A percentile compares a stretch with the other conserved stretches of the same genome.
Evolutionary conservation across 2,797 vertebrate genomes (phyloP).

Genomic region (Emydoidea blandingii): DNA sequence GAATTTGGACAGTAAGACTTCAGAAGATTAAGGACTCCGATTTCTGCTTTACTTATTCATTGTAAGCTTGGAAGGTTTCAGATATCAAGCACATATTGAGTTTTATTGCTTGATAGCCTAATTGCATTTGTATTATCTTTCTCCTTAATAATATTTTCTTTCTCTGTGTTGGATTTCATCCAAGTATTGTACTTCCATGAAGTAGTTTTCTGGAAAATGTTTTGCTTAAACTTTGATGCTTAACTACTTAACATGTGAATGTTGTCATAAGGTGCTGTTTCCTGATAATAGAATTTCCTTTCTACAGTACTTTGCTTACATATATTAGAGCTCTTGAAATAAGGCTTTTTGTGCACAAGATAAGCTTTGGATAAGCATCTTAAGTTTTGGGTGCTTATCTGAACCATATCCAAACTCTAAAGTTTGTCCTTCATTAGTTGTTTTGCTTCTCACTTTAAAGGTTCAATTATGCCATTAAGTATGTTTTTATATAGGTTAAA

Average conservation of each 20-base stretch:
- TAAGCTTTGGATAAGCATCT: slow-evolving; percentile 75
- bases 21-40: slow-evolving; percentile 63
- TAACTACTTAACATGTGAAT: slow-evolving; percentile 56
- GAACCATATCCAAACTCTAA: slow-evolving; percentile 63
- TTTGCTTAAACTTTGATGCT: slow-evolving; percentile 69
- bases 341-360: slow-evolving; percentile 71
- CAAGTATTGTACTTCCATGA: slow-evolving; percentile 53
- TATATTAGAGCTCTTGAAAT: slow-evolving; percentile 52
- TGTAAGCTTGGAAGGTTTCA: slow-evolving; percentile 70
- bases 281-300: slow-evolving; percentile 59
- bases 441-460: slow-evolving; percentile 68
- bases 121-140: slow-evolving; percentile 74
- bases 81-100: slow-evolving; percentile 65
- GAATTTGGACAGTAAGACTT: slow-evolving; percentile 55
- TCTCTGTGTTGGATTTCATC: slow-evolving; percentile 61
- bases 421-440: slow-evolving; percentile 71
- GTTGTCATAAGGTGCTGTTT: slow-evolving; percentile 62
- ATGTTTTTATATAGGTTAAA: slow-evolving; percentile 69
- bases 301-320: slow-evolving; percentile 42
- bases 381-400: slow-evolving; percentile 75
- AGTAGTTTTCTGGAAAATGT: slow-evolving; percentile 57
- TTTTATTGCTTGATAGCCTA: slow-evolving; percentile 71
- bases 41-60: slow-evolving; percentile 60
- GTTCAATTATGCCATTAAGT: slow-evolving; percentile 73
- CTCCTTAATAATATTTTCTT: slow-evolving; percentile 65